These are phyloP conservation scores for Microplitis demolitor DNA, from an alignment of 1,140 invertebrate species.

Conservation along the genomic window DNA sequence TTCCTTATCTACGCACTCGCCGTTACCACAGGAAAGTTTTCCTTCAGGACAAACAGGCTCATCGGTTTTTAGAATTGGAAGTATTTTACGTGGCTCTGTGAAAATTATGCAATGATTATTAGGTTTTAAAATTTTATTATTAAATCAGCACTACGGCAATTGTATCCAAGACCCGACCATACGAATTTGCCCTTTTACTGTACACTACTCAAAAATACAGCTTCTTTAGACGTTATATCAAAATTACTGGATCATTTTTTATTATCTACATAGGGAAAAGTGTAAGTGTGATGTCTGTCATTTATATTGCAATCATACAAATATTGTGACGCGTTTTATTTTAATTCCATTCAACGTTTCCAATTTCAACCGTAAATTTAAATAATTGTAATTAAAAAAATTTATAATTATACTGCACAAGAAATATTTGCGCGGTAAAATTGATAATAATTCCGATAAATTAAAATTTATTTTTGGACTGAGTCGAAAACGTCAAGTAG, in stretches of 20 bases:
- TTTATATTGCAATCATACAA: background rate
- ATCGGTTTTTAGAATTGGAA: slow-evolving; percentile 88
- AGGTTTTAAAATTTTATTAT: background rate
- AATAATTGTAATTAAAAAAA: background rate
- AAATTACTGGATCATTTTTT: background rate
- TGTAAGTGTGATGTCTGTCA: background rate
- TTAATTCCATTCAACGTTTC: too few relatives aligned
- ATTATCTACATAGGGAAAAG: background rate
- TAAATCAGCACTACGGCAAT: background rate
- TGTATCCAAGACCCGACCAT: slow-evolving; percentile 36
- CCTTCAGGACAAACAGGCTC: slow-evolving; percentile 87
- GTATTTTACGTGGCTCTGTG: slow-evolving; percentile 84
- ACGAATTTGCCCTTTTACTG: slow-evolving; percentile 27
- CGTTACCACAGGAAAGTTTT: slow-evolving; percentile 86
- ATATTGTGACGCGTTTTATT: slow-evolving; percentile 35
- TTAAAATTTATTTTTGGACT: too few relatives aligned
- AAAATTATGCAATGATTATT: slow-evolving; percentile 33
- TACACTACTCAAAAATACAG: slow-evolving; percentile 20
- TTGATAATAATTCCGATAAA: too few relatives aligned
- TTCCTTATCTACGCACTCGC: slow-evolving; percentile 87
- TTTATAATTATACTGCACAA: background rate
- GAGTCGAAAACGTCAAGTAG: too few relatives aligned
- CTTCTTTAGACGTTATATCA: background rate
- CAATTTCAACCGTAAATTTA: too few relatives aligned
- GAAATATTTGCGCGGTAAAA: too few relatives aligned